A percentile compares a stretch with the other conserved stretches of the same genome.
phyloP scores from a whole-genome alignment of 2,888 invertebrate species.

The Zygaena filipendulae region DNA sequence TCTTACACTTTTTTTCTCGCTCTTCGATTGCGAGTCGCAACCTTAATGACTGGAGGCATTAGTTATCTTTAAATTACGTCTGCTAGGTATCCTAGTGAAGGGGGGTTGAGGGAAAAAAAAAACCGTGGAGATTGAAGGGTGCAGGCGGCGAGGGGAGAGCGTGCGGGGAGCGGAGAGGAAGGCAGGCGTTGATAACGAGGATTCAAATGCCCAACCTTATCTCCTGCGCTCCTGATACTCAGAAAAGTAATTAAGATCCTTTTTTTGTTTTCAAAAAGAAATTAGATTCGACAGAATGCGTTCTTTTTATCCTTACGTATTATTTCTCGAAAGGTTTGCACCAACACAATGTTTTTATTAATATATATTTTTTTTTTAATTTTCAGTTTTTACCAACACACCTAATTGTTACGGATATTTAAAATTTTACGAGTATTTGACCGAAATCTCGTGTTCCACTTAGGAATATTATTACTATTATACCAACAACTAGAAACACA shows the following conservation, averaged over 20 bases:
- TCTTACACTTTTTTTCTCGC: conserved; percentile 26
- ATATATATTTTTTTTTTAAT: too few relatives aligned
- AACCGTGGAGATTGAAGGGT: conserved; percentile 43
- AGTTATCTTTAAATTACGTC: conserved; percentile 60
- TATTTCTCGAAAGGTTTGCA: too few relatives aligned
- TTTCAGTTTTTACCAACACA: too few relatives aligned
- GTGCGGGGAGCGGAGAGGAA: conserved; percentile 26
- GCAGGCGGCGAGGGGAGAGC: too few relatives aligned
- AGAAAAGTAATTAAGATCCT: conserved; percentile 58
- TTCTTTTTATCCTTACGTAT: conserved; percentile 1
- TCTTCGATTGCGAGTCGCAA: conserved; percentile 24
- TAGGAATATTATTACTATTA: too few relatives aligned
- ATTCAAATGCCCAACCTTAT: conserved; percentile 52
- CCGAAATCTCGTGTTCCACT: too few relatives aligned
- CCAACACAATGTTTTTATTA: too few relatives aligned
- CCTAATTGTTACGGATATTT: too few relatives aligned
- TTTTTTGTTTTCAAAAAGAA: conserved; percentile 51
- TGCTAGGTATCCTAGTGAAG: conserved; percentile 46
- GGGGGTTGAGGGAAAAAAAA: conserved; percentile 32
- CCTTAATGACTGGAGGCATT: conserved; percentile 59
- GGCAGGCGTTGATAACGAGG: conserved; percentile 52
- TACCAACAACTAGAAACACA: too few relatives aligned
- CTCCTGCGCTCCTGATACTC: conserved; percentile 46
- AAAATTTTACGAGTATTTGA: too few relatives aligned
- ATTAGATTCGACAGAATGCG: conserved; percentile 51